Evolutionary conservation across 1,140 invertebrate species (phyloP).

Genomic region (Lepidurus apus): DNA sequence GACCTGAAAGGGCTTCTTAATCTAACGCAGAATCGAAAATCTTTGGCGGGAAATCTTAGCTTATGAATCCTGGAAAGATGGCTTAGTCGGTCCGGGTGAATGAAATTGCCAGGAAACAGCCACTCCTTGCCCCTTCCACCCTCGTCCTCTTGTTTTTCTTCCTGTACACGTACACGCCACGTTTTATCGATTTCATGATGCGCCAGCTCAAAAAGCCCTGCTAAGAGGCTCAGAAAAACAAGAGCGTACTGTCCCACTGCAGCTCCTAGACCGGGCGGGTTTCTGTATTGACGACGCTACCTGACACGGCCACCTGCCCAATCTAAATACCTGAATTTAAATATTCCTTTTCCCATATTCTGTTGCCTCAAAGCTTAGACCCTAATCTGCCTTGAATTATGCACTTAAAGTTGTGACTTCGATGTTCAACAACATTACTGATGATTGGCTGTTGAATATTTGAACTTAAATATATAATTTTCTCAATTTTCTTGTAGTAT

Average conservation of each 20-base stretch:
- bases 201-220: neutral
- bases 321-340: neutral
- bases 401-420: too few relatives aligned
- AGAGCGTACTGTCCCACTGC: neutral
- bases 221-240: neutral
- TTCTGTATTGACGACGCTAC: constrained; percentile 9
- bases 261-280: neutral
- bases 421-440: too few relatives aligned
- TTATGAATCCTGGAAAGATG: neutral
- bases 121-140: neutral
- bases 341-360: neutral
- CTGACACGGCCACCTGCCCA: constrained; percentile 3
- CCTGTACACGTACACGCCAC: neutral
- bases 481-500: too few relatives aligned
- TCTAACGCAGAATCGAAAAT: neutral
- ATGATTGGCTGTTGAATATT: too few relatives aligned
- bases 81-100: neutral
- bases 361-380: too few relatives aligned
- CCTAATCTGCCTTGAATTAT: too few relatives aligned
- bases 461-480: too few relatives aligned
- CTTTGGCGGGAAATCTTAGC: neutral
- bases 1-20: neutral
- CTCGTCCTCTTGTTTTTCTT: neutral
- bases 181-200: constrained; percentile 13
- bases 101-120: neutral